phyloP scores from a whole-genome alignment of 2,797 vertebrate species.

The Masticophis lateralis region DNA sequence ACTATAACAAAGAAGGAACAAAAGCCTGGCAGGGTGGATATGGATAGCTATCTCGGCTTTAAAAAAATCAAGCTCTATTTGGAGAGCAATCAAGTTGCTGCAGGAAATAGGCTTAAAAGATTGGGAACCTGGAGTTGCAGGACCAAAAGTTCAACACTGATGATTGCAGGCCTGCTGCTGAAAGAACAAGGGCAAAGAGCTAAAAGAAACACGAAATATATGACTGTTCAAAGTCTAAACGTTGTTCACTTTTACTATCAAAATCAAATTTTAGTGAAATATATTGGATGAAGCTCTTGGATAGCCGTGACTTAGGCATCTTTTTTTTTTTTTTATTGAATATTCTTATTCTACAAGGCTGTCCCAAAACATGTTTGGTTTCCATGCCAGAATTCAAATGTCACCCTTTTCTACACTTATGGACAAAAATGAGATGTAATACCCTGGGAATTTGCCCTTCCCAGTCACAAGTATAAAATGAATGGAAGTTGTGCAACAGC shows the following conservation, averaged over 20 bases:
- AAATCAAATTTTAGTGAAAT: background rate
- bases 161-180: background rate
- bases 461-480: background rate
- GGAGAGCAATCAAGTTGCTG: background rate
- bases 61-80: background rate
- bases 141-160: background rate
- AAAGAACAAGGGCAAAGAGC: background rate
- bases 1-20: background rate
- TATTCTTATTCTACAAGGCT: background rate
- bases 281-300: background rate
- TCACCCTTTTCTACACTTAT: background rate
- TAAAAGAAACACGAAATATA: background rate
- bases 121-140: background rate
- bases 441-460: background rate
- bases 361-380: background rate
- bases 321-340: no score
- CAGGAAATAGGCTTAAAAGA: background rate
- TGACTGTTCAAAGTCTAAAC: background rate
- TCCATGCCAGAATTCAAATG: background rate
- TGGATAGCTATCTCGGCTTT: background rate
- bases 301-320: background rate
- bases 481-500: background rate
- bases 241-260: background rate
- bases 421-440: background rate
- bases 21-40: background rate